phyloP scores from a whole-genome alignment of 2,888 invertebrate genomes.

The Orthonychiurus folsomi region DNA sequence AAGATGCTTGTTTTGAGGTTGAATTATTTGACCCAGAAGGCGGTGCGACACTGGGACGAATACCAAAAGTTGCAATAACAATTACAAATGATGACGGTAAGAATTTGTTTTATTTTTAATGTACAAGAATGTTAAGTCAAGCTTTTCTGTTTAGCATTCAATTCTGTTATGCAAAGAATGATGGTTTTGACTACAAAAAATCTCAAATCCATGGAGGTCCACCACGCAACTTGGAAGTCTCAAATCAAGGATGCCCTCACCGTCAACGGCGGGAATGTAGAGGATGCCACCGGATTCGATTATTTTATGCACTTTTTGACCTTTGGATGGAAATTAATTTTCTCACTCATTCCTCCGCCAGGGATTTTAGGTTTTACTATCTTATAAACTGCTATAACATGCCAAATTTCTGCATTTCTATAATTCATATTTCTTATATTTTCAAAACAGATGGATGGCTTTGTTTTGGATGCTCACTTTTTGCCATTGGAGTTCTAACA shows the following conservation, averaged over 20 bases:
- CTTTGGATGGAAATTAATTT: slow-evolving; percentile 49
- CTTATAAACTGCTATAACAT: too few relatives aligned
- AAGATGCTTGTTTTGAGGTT: slow-evolving; percentile 54
- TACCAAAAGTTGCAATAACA: slow-evolving; percentile 48
- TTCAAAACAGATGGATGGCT: slow-evolving; percentile 54
- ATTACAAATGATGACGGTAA: slow-evolving; percentile 51
- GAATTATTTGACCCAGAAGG: slow-evolving; percentile 47
- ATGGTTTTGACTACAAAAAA: slow-evolving; percentile 50
- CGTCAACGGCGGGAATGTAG: slow-evolving; percentile 54
- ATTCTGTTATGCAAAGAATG: slow-evolving; percentile 50
- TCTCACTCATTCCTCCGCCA: slow-evolving; percentile 48
- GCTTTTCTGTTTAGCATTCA: slow-evolving; percentile 46
- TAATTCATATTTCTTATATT: too few relatives aligned
- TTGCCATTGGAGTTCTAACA: slow-evolving; percentile 51
- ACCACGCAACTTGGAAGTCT: slow-evolving; percentile 48
- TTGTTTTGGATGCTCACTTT: slow-evolving; percentile 50
- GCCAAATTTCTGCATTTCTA: too few relatives aligned
- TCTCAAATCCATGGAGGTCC: slow-evolving; percentile 49
- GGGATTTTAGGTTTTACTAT: slow-evolving; percentile 44
- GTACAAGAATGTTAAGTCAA: slow-evolving; percentile 9
- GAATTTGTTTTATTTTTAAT: slow-evolving; percentile 11
- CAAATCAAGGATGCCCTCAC: slow-evolving; percentile 51
- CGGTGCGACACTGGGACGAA: slow-evolving; percentile 48
- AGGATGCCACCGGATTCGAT: slow-evolving; percentile 47
- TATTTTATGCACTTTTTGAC: slow-evolving; percentile 52